Conservation (phyloP, 1,140 invertebrate species). For the Psix sp. region DNA sequence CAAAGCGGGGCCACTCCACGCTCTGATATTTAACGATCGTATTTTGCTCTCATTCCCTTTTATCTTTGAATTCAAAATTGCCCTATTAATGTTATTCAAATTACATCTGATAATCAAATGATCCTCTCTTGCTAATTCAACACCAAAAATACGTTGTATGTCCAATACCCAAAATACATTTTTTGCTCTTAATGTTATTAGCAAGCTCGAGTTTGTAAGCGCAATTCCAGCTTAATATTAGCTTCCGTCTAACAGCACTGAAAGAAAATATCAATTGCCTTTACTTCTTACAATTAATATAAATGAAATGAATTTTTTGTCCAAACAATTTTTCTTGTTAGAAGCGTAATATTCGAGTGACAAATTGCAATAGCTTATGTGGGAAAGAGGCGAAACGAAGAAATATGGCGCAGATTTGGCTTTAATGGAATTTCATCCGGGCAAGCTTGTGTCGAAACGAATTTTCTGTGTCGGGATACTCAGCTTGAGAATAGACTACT, state of each 20-base stretch:
- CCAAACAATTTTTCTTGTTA: conserved; percentile 18
- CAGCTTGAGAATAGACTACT: conserved; percentile 20
- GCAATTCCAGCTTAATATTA: too few species aligned
- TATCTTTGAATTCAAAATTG: conserved; percentile 13
- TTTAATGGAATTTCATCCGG: conserved; percentile 52
- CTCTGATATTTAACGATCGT: conserved; percentile 38
- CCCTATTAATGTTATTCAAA: conserved; percentile 28
- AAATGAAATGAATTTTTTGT: too few species aligned
- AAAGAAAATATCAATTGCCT: too few species aligned
- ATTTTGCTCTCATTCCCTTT: conserved; percentile 33
- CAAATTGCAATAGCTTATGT: conserved; percentile 43
- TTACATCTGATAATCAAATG: conserved; percentile 24
- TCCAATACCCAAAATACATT: too few species aligned
- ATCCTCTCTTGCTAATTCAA: conserved; percentile 2
- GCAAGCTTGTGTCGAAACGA: conserved; percentile 35
- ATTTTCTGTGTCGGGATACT: conserved; percentile 27
- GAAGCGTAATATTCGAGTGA: conserved; percentile 39
- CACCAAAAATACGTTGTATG: conserved; percentile 9
- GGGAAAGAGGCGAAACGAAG: conserved; percentile 32
- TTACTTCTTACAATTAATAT: too few species aligned
- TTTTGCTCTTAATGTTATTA: too few species aligned
- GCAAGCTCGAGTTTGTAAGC: too few species aligned
- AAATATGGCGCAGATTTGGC: conserved; percentile 38
- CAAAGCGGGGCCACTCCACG: conserved; percentile 22
- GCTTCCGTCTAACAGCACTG: too few species aligned